These are phyloP conservation scores for Sphaerophoria taeniata DNA, from an alignment of 2,888 invertebrate species.

Conservation along the genomic window DNA sequence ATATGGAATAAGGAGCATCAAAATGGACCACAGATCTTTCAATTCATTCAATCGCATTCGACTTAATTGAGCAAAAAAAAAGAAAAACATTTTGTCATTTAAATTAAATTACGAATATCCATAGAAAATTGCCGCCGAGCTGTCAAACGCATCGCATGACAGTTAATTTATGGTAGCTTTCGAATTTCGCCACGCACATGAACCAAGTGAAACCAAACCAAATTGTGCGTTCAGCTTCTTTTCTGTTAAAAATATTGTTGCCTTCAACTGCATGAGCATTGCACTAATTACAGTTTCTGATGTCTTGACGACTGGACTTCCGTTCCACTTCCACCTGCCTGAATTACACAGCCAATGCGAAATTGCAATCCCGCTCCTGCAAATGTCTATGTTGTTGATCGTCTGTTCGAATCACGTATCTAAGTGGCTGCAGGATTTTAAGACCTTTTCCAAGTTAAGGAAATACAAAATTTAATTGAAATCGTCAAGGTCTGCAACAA, in stretches of 20 bases:
- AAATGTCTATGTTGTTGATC: neutral
- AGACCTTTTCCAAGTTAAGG: constrained; percentile 33
- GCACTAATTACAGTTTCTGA: constrained; percentile 63
- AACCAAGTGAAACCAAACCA: neutral
- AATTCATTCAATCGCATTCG: neutral
- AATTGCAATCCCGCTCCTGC: neutral
- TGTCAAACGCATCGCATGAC: constrained; percentile 30
- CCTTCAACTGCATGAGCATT: constrained; percentile 57
- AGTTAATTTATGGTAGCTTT: constrained; percentile 14
- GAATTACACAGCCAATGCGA: constrained; percentile 52
- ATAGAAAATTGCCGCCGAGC: constrained; percentile 19
- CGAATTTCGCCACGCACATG: too few species aligned
- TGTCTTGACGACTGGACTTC: constrained; percentile 24
- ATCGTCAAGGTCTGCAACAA: constrained; percentile 68
- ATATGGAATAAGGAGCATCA: too few species aligned
- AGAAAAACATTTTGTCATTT: neutral
- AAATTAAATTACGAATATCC: neutral
- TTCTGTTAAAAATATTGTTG: constrained; percentile 38
- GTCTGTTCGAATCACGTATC: constrained; percentile 27
- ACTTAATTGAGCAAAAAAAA: neutral
- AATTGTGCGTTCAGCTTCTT: constrained; percentile 1
- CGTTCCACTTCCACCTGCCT: constrained; percentile 67
- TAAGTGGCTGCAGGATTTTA: constrained; percentile 26
- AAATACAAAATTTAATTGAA: constrained; percentile 69
- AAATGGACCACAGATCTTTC: too few species aligned